phyloP scores from a whole-genome alignment of 2,888 invertebrate genomes.

The Zeuzera pyrina region DNA sequence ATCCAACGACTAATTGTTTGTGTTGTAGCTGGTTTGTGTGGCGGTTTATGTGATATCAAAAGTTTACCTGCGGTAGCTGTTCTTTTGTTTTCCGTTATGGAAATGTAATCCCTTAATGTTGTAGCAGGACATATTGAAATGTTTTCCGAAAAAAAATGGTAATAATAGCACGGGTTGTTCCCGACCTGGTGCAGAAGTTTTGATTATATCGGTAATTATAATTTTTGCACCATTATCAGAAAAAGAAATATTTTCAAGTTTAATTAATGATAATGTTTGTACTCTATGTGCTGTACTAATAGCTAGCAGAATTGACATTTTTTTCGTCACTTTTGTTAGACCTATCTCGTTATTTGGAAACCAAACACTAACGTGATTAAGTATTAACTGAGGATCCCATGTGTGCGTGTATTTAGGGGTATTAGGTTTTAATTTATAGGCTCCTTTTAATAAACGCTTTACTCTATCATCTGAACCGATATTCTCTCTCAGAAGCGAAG shows the following conservation, averaged over 20 bases:
- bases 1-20: slow-evolving; percentile 5
- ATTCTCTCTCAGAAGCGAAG: slow-evolving; percentile 6
- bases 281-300: no score
- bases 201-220: slow-evolving; percentile 9
- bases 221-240: no score
- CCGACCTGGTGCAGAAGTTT: no score
- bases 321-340: no score
- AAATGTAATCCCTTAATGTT: background rate
- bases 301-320: no score
- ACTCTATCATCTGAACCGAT: slow-evolving; percentile 3
- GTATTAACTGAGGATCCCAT: slow-evolving; percentile 11
- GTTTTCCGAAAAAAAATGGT: background rate
- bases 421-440: slow-evolving; percentile 11
- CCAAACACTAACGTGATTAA: slow-evolving; percentile 1
- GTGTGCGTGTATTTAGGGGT: slow-evolving; percentile 14
- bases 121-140: background rate
- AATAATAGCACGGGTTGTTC: no score
- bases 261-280: no score
- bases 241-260: no score
- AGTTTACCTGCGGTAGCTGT: background rate
- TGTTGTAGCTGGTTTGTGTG: background rate
- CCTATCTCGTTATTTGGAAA: background rate
- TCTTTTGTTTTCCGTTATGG: no score
- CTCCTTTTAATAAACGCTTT: slow-evolving; percentile 15
- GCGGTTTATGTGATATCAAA: background rate